Evolutionary conservation across 2,113 vertebrate genomes (phyloP), one percentile per base, ranked within the genome.

Genomic region (Trochalopteron elliotii): DNA sequence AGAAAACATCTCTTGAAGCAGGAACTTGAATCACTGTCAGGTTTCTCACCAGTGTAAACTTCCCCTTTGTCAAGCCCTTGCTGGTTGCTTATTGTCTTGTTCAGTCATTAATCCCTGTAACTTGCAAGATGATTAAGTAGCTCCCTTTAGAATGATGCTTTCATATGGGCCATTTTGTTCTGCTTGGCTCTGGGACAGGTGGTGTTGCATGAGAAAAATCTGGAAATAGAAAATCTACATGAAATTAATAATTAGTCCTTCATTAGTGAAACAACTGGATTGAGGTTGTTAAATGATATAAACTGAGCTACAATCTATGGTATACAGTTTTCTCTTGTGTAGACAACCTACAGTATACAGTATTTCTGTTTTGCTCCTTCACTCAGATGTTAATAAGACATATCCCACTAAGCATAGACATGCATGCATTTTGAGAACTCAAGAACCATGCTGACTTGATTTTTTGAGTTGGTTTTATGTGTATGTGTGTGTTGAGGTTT

Each of bases 401-500:
- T 53, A 74, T 42, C 47, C 28, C 39, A 27, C 4, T 89, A 52
- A 40, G 19, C 8, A 11, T 33, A 71, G 80, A 42, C 27, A 20
- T 49, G 22, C 28, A 77, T 0, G 1, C 44, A 53, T 44, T 71
- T 81, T 83, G 78, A 57, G 57, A 87, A 67, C 61, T 20, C 70
- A 67, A 61, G 79, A 81, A 61, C 52, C 15, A 25, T 22, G 14
- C 20, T 81, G 28, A 80, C 64, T 50, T 75, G 39, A 27, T 70
- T 67, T 60, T 68, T n/a, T 1, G 0, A 45, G 5, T 13, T 45
- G 7, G 1, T 2, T 76, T 24, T 55, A 44, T 15, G 6, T 23
- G 25, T 31, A 30, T 25, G 42, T 52, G 39, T 86, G 5, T 90
- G 28, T 57, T 88, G 76, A 86, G 7, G 10, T 75, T 75, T 88